These are phyloP conservation scores for Stichopus horrens DNA, from an alignment of 53 echinoderm and acorn worm species.

Conservation along the genomic window DNA sequence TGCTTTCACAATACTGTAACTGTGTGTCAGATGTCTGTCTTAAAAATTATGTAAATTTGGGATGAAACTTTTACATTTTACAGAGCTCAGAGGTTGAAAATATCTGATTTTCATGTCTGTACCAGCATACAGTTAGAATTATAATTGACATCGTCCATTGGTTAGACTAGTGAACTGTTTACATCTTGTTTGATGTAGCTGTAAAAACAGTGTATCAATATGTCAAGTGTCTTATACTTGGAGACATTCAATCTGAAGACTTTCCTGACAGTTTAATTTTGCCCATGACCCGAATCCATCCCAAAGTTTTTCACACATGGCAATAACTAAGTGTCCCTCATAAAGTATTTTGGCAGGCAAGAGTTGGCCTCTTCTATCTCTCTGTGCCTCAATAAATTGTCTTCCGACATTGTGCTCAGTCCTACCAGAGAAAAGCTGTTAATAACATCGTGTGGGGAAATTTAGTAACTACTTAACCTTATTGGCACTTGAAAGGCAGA, in stretches of 20 bases:
- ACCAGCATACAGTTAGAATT: too few relatives aligned
- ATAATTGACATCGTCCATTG: too few relatives aligned
- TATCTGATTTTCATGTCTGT: too few relatives aligned
- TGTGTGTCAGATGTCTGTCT: too few relatives aligned
- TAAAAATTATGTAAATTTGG: too few relatives aligned
- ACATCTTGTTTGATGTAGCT: too few relatives aligned
- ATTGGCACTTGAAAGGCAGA: slow-evolving; percentile 1
- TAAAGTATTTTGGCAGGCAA: slow-evolving; percentile 10
- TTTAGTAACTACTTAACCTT: slow-evolving; percentile 7
- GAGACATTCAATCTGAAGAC: neutral
- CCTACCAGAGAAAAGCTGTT: neutral
- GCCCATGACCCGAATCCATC: neutral
- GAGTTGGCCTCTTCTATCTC: neutral
- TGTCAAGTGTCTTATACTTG: too few relatives aligned
- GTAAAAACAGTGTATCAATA: too few relatives aligned
- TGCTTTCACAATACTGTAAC: too few relatives aligned
- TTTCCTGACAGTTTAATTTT: neutral
- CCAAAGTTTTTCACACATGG: neutral
- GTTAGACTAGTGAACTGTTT: too few relatives aligned
- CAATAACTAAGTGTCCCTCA: neutral
- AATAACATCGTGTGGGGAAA: neutral
- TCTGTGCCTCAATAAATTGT: neutral
- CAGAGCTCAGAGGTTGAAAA: too few relatives aligned
- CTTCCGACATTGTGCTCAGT: neutral
- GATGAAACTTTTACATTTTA: too few relatives aligned